phyloP scores from a whole-genome alignment of 2,888 invertebrate genomes.

The Toxonevra muliebris region DNA sequence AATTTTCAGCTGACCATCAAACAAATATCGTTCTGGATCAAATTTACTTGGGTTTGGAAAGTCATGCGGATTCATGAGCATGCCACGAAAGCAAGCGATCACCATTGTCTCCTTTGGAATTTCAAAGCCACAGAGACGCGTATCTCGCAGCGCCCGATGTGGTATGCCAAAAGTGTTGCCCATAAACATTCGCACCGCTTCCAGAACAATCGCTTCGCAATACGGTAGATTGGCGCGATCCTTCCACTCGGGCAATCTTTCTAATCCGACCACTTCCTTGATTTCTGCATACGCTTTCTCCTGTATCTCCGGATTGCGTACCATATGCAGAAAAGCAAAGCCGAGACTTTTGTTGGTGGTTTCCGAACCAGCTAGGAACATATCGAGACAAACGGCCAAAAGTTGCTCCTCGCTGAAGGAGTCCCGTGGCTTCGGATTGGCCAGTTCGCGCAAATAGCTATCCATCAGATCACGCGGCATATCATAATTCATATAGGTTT shows the following conservation, averaged over 20 bases:
- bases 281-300: constrained; percentile 81
- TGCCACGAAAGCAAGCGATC: constrained; percentile 77
- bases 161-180: constrained; percentile 82
- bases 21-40: constrained; percentile 78
- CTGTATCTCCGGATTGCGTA: constrained; percentile 77
- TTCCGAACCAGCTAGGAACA: constrained; percentile 89
- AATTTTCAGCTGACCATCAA: constrained; percentile 69
- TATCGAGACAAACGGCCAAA: constrained; percentile 82
- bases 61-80: constrained; percentile 74
- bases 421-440: constrained; percentile 68
- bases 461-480: constrained; percentile 84
- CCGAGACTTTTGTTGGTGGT: constrained; percentile 83
- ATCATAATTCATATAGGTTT: constrained; percentile 68
- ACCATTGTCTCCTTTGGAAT: constrained; percentile 88
- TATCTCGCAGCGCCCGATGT: constrained; percentile 79
- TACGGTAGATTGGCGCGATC: constrained; percentile 84
- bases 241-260: constrained; percentile 73
- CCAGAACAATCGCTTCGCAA: constrained; percentile 79
- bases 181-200: constrained; percentile 82
- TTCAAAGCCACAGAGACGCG: constrained; percentile 74
- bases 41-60: constrained; percentile 78
- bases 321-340: constrained; percentile 79
- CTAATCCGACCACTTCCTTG: constrained; percentile 76
- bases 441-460: constrained; percentile 76
- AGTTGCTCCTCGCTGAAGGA: constrained; percentile 78